Percentiles rank a stretch among this genome's conserved stretches.
Conservation (phyloP, 2,888 invertebrate species). For the Melanchra persicariae region DNA sequence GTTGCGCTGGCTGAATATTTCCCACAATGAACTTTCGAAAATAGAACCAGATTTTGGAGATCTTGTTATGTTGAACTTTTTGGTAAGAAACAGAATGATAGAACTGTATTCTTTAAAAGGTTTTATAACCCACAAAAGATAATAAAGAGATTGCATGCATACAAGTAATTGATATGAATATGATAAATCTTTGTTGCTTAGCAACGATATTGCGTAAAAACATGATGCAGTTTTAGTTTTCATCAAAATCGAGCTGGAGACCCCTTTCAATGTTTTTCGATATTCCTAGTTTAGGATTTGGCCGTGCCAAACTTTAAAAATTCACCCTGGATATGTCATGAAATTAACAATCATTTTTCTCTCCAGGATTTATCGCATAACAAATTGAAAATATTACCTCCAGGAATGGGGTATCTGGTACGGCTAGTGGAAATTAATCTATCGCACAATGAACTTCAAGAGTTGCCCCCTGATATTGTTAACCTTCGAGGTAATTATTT, state of each 20-base stretch:
- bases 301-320: too few relatives aligned
- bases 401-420: constrained; percentile 96
- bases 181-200: too few relatives aligned
- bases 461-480: constrained; percentile 95
- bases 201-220: too few relatives aligned
- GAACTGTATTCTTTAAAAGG: not conserved
- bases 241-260: too few relatives aligned
- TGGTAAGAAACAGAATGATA: constrained; percentile 75
- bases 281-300: too few relatives aligned
- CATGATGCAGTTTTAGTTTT: too few relatives aligned
- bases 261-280: too few relatives aligned
- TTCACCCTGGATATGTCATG: too few relatives aligned
- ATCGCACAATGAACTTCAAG: constrained; percentile 93
- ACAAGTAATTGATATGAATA: too few relatives aligned
- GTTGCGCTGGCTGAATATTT: constrained; percentile 93
- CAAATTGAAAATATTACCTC: constrained; percentile 93
- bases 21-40: constrained; percentile 93
- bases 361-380: constrained; percentile 95
- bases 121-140: not conserved
- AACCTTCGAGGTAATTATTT: constrained; percentile 94
- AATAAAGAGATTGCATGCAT: not conserved
- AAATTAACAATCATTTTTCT: too few relatives aligned
- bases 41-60: constrained; percentile 94
- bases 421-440: constrained; percentile 94
- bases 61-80: constrained; percentile 93